Evolutionary conservation across 2,797 vertebrate genomes (phyloP).

Genomic region (Oryzias dopingdopingensis): DNA sequence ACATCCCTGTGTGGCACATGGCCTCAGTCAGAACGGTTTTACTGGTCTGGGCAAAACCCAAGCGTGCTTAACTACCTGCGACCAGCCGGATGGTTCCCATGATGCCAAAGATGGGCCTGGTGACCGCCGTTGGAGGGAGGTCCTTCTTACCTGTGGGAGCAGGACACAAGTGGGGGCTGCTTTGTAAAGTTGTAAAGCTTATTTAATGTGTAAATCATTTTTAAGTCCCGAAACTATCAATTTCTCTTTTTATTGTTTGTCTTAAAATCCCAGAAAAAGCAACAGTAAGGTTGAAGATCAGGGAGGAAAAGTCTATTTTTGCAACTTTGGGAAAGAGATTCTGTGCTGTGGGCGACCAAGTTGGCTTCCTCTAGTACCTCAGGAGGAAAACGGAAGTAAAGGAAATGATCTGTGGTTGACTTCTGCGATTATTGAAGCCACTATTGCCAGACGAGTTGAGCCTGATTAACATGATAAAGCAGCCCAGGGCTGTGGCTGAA

Average conservation of each 20-base stretch:
- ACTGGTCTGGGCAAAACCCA: not conserved
- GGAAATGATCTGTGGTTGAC: no score
- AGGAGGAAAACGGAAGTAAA: no score
- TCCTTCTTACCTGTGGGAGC: conserved; percentile 85
- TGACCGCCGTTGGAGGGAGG: conserved; percentile 90
- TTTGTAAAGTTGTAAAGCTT: not conserved
- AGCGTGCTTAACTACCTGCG: conserved; percentile 82
- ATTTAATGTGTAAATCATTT: not conserved
- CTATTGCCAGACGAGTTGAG: no score
- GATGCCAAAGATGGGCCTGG: conserved; percentile 90
- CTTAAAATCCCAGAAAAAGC: not conserved
- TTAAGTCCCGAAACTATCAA: not conserved
- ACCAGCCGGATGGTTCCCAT: conserved; percentile 94
- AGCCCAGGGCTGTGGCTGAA: no score
- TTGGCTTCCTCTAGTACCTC: no score
- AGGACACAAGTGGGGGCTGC: not conserved
- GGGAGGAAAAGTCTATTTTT: no score
- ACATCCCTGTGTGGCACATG: conserved; percentile 83
- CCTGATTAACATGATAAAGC: no score
- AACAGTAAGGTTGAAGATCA: no score
- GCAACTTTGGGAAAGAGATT: no score
- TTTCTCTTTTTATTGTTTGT: not conserved
- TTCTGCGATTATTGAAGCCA: no score
- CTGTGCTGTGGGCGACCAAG: no score
- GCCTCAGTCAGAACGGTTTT: not conserved